These are phyloP conservation scores for Pseudocheirus occidentalis DNA, from an alignment of 2,797 vertebrate genomes.

Conservation along the genomic window DNA sequence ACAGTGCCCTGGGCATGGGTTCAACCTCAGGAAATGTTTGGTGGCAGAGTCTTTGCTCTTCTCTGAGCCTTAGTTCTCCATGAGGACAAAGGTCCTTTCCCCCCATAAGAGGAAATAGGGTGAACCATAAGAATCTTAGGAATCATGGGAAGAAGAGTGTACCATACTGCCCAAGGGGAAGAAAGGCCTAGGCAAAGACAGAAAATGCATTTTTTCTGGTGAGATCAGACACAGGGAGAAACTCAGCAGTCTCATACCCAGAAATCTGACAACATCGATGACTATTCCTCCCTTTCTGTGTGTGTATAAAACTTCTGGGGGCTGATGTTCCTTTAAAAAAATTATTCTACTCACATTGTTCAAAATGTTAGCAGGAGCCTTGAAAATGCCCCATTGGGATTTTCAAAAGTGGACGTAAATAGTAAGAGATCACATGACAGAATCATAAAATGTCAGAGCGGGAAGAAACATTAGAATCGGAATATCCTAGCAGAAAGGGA, in stretches of 20 bases:
- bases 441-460: not conserved
- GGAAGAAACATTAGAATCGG: not conserved
- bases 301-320: not conserved
- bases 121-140: not conserved
- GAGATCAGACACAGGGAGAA: not conserved
- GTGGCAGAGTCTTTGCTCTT: not conserved
- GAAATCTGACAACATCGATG: not conserved
- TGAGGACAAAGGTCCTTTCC: not conserved
- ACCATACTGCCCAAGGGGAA: not conserved
- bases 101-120: not conserved
- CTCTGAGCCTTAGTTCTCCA: not conserved
- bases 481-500: not conserved
- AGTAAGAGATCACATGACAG: not conserved
- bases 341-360: not conserved
- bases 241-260: not conserved
- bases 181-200: not conserved
- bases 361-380: not conserved
- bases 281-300: not conserved
- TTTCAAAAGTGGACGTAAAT: not conserved
- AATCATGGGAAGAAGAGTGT: not conserved
- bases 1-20: not conserved
- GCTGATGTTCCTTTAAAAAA: not conserved
- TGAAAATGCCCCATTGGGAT: not conserved
- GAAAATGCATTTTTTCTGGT: not conserved
- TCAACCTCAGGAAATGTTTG: not conserved